Percentiles rank a stretch among this genome's conserved stretches.
Evolutionary conservation across 2,113 vertebrate species (phyloP).

Genomic region (Podilymbus podiceps): DNA sequence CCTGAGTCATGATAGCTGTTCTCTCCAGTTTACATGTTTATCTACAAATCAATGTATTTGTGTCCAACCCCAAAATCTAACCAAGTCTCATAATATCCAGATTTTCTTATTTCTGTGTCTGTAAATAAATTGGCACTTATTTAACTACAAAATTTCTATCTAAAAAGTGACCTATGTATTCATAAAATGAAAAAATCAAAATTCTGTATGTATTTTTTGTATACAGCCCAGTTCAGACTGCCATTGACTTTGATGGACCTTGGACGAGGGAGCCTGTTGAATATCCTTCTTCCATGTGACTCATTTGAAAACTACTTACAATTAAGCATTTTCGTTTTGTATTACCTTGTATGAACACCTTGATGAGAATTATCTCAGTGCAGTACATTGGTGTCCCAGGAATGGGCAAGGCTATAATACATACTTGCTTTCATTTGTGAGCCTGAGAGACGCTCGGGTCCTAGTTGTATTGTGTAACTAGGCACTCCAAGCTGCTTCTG

Average conservation of each 20-base stretch:
- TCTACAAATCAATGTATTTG: background rate
- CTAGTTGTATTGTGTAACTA: background rate
- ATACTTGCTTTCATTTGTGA: background rate
- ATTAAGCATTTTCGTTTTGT: background rate
- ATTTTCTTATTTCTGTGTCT: background rate
- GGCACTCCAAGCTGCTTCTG: accelerated
- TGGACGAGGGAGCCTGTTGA: background rate
- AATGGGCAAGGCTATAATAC: background rate
- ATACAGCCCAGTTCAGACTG: background rate
- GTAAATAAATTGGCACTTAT: background rate
- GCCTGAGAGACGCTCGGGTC: background rate
- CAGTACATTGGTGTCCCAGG: background rate
- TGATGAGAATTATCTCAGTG: background rate
- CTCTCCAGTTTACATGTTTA: background rate
- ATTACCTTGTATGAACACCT: background rate
- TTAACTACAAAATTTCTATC: background rate
- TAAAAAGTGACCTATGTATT: background rate
- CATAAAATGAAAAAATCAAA: background rate
- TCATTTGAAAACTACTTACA: background rate
- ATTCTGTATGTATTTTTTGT: accelerated
- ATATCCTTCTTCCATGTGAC: background rate
- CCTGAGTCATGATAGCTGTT: background rate
- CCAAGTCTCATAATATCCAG: background rate
- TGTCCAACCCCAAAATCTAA: background rate
- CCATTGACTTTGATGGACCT: background rate